These are phyloP conservation scores for Danionella cerebrum DNA, from an alignment of 2,113 vertebrate genomes.

Conservation along the genomic window DNA sequence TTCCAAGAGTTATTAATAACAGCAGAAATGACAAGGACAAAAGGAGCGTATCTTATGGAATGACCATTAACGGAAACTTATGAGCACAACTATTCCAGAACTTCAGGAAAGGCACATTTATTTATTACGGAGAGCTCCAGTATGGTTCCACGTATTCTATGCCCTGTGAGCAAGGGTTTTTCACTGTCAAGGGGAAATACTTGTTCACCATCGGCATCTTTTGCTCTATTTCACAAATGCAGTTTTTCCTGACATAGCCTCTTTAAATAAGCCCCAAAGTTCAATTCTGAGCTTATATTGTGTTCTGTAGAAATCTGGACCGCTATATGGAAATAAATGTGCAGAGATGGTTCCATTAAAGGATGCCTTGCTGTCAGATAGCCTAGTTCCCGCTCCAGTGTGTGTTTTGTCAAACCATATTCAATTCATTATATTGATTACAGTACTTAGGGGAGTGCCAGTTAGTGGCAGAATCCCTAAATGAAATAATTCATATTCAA, in stretches of 20 bases:
- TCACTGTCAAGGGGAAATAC: not conserved
- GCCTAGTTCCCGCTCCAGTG: not conserved
- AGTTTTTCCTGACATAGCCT: not conserved
- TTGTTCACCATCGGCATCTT: not conserved
- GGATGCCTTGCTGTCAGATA: not conserved
- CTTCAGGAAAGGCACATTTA: no score
- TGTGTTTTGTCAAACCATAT: slow-evolving; percentile 21
- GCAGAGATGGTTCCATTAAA: not conserved
- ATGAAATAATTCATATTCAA: slow-evolving; percentile 31
- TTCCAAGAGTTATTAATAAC: no score
- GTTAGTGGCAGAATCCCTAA: slow-evolving; percentile 15
- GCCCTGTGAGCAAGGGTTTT: not conserved
- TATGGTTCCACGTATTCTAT: no score
- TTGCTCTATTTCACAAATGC: not conserved
- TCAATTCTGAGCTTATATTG: not conserved
- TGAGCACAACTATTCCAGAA: no score
- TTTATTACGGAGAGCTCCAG: no score
- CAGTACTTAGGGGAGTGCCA: slow-evolving; percentile 15
- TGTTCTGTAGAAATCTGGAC: not conserved
- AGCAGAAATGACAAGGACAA: no score
- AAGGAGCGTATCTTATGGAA: no score
- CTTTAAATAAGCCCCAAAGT: not conserved
- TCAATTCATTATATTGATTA: slow-evolving; percentile 32
- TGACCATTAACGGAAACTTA: no score
- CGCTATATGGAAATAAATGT: not conserved